Evolutionary conservation across 1,140 invertebrate genomes (phyloP).

Genomic region (Drosophila setifemur): DNA sequence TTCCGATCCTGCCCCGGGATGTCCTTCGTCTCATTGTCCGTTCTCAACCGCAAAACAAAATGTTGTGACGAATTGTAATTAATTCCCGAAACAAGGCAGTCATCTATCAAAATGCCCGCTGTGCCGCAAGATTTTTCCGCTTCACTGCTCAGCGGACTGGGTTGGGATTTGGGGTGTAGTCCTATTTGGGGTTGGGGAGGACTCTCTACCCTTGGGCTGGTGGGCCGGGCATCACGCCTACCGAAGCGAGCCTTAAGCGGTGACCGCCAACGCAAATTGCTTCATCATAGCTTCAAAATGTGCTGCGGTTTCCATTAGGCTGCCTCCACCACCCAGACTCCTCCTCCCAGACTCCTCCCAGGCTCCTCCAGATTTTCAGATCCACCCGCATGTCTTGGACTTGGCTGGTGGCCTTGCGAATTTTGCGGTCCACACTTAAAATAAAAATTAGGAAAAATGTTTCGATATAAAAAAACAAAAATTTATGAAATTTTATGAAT

Average conservation of each 20-base stretch:
- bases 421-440: slow-evolving; percentile 46
- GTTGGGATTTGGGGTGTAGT: not conserved
- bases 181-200: not conserved
- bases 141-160: slow-evolving; percentile 46
- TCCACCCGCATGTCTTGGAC: slow-evolving; percentile 28
- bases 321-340: slow-evolving; percentile 9
- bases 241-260: slow-evolving; percentile 55
- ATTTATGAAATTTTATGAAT: too few species aligned
- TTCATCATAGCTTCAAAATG: slow-evolving; percentile 75
- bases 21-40: slow-evolving; percentile 21
- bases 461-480: too few species aligned
- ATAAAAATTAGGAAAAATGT: not conserved
- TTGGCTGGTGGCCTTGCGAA: slow-evolving; percentile 47
- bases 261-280: slow-evolving; percentile 63
- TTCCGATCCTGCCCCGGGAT: not conserved
- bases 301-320: slow-evolving; percentile 77
- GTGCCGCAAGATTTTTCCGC: slow-evolving; percentile 72
- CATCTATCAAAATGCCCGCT: slow-evolving; percentile 78
- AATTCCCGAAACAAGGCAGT: slow-evolving; percentile 81
- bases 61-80: slow-evolving; percentile 82
- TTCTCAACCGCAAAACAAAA: slow-evolving; percentile 72
- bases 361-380: not conserved
- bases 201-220: not conserved
- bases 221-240: slow-evolving; percentile 37
- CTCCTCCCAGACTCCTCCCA: not conserved